phyloP scores from a whole-genome alignment of 2,113 vertebrate species.

The Thamnophis sirtalis region DNA sequence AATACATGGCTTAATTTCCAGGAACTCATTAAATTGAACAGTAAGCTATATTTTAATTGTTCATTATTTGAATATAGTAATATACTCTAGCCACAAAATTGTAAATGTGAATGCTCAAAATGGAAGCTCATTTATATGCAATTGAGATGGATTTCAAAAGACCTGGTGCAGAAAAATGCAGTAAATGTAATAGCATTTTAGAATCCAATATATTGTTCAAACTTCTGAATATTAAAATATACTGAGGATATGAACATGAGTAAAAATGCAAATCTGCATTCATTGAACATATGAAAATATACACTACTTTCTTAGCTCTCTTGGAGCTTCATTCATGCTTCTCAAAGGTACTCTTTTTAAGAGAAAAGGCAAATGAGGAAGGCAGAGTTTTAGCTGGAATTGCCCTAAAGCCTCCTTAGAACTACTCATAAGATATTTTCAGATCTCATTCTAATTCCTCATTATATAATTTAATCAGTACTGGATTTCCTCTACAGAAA shows the following conservation, averaged over 20 bases:
- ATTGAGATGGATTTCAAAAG: not conserved
- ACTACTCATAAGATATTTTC: not conserved
- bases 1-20: slow-evolving; percentile 6
- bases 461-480: not conserved
- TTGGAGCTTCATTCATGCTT: not conserved
- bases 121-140: not conserved
- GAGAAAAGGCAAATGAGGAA: not conserved
- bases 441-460: not conserved
- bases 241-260: not conserved
- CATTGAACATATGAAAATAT: not conserved
- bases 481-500: not conserved
- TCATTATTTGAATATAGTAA: not conserved
- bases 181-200: slow-evolving; percentile 10
- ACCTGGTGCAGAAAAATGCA: not conserved
- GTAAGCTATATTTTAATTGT: slow-evolving; percentile 3
- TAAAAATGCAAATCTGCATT: not conserved
- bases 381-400: not conserved
- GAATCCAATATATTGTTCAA: not conserved
- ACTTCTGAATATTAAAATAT: slow-evolving; percentile 1
- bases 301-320: not conserved
- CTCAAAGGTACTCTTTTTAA: not conserved
- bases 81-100: not conserved
- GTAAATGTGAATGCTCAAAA: slow-evolving; percentile 1
- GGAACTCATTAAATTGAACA: not conserved
- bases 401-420: not conserved